A percentile compares a stretch with the other conserved stretches of the same genome.
phyloP scores from a whole-genome alignment of 2,888 invertebrate genomes.

The Orchesella flavescens region DNA sequence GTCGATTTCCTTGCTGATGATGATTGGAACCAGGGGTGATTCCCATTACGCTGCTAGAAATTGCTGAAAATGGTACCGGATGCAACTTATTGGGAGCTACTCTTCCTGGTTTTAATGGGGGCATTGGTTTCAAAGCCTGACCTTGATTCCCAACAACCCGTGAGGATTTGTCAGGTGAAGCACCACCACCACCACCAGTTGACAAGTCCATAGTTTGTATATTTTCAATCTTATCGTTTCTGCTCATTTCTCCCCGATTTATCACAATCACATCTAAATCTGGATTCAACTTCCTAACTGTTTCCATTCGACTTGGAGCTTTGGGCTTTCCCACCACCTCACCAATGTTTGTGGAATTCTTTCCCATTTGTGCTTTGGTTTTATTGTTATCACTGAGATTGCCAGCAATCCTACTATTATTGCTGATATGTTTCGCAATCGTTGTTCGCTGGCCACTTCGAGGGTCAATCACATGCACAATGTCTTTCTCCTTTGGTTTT shows the following conservation, averaged over 20 bases:
- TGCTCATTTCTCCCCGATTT: constrained; percentile 42
- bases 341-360: constrained; percentile 5
- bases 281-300: constrained; percentile 69
- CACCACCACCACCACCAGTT: background rate
- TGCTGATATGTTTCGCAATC: constrained; percentile 71
- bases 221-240: constrained; percentile 48
- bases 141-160: constrained; percentile 21
- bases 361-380: constrained; percentile 10
- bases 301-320: constrained; percentile 57
- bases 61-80: constrained; percentile 52
- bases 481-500: constrained; percentile 66
- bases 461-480: constrained; percentile 70
- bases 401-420: constrained; percentile 49
- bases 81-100: constrained; percentile 22
- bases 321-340: constrained; percentile 11
- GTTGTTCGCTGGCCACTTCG: constrained; percentile 70
- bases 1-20: constrained; percentile 20
- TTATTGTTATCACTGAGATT: constrained; percentile 35
- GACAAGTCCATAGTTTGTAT: constrained; percentile 36
- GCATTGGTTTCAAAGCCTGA: constrained; percentile 47
- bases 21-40: constrained; percentile 25
- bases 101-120: constrained; percentile 39
- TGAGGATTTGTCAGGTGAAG: constrained; percentile 35
- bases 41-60: constrained; percentile 54
- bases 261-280: constrained; percentile 72